Conservation (phyloP, 2,113 vertebrate genomes). For the Nestor notabilis region DNA sequence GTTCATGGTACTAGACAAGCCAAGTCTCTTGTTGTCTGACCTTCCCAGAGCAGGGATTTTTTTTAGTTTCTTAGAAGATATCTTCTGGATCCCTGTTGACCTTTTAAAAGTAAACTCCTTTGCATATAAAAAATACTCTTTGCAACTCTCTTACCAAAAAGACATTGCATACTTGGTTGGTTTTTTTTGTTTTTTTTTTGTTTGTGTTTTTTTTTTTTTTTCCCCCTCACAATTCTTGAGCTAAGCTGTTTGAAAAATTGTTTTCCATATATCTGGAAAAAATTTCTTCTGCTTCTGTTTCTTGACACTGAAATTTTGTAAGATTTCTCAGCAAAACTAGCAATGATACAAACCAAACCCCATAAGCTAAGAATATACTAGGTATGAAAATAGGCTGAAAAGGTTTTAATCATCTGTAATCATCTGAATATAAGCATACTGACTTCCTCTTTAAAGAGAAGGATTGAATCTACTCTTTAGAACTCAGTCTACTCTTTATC, state of each 20-base stretch:
- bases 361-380: background rate
- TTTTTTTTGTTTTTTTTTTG: too few species aligned
- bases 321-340: background rate
- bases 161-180: background rate
- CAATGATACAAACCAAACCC: background rate
- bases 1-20: background rate
- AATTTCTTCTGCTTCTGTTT: background rate
- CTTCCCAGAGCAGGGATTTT: background rate
- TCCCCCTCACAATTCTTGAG: rapidly evolving
- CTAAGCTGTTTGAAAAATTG: background rate
- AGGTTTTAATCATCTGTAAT: background rate
- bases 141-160: background rate
- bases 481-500: background rate
- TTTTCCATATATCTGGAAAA: background rate
- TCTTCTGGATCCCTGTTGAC: background rate
- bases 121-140: background rate
- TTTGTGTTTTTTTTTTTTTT: too few species aligned
- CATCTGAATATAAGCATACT: background rate
- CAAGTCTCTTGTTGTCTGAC: background rate
- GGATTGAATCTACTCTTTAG: background rate
- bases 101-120: background rate
- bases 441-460: background rate
- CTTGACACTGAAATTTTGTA: background rate
- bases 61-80: background rate
- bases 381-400: background rate